Conservation (phyloP, 2,113 vertebrate genomes). For the Phocoena phocoena region DNA sequence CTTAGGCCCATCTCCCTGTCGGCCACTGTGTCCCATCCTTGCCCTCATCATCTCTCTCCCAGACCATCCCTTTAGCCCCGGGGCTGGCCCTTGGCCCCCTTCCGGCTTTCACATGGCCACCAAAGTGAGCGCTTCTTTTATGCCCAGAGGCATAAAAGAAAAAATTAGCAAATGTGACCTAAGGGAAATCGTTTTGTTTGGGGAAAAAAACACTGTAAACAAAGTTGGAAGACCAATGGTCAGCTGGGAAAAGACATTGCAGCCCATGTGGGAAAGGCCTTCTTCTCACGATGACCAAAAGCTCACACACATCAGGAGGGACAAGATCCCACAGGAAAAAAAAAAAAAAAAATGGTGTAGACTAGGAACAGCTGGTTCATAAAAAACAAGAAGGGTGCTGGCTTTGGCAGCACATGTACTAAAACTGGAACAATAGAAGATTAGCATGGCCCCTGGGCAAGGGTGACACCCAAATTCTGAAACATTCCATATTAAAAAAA, state of each 20-base stretch:
- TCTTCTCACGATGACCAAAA: background rate
- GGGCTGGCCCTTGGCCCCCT: rapidly evolving
- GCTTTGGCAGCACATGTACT: background rate
- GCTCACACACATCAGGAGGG: background rate
- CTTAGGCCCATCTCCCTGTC: rapidly evolving
- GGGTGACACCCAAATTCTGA: background rate
- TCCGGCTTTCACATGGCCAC: background rate
- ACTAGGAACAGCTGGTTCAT: background rate
- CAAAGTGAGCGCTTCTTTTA: background rate
- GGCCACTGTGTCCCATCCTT: rapidly evolving
- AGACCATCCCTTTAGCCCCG: background rate
- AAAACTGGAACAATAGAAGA: background rate
- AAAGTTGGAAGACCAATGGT: background rate
- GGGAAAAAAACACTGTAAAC: background rate
- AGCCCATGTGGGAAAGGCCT: background rate
- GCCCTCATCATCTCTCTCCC: background rate
- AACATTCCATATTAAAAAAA: background rate
- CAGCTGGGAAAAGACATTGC: background rate
- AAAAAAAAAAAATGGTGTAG: no score
- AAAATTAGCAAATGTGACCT: background rate
- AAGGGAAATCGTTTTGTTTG: background rate
- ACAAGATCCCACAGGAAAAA: background rate
- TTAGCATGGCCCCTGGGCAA: background rate
- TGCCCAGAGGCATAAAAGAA: background rate
- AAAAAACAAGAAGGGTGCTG: background rate